These are phyloP conservation scores for Turritopsis dohrnii DNA, from an alignment of 30 jellyfish, hydroid and myxozoan species.

Conservation along the genomic window DNA sequence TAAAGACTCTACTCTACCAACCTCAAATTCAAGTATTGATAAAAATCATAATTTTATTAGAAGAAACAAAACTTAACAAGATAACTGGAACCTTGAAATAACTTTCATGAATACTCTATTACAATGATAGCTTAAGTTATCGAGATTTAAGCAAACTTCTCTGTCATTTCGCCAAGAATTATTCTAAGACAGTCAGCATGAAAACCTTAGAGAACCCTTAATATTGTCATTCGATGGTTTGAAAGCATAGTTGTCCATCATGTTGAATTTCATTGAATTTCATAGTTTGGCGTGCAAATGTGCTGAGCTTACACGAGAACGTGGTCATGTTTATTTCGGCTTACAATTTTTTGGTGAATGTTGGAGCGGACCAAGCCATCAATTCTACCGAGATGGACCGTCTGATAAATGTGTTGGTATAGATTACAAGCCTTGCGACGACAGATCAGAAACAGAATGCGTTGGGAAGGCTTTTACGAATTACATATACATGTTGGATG, in stretches of 20 bases:
- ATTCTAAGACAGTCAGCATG: too few species aligned
- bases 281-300: slow-evolving; percentile 77
- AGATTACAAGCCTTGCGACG: slow-evolving; percentile 62
- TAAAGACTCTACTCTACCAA: too few species aligned
- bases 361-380: slow-evolving; percentile 66
- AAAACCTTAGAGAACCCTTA: too few species aligned
- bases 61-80: too few species aligned
- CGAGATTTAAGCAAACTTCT: too few species aligned
- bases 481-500: slow-evolving; percentile 44
- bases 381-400: slow-evolving; percentile 46
- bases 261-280: not conserved
- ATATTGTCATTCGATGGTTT: too few species aligned
- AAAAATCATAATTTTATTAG: too few species aligned
- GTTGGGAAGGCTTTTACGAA: slow-evolving; percentile 63
- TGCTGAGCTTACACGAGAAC: slow-evolving; percentile 47
- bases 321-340: slow-evolving; percentile 60
- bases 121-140: too few species aligned
- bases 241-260: not conserved
- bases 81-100: too few species aligned
- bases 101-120: too few species aligned
- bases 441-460: slow-evolving; percentile 62
- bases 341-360: slow-evolving; percentile 87
- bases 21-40: too few species aligned
- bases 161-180: too few species aligned
- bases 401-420: slow-evolving; percentile 60